Conservation (phyloP, 23 tunicate species). For the Styela clava region DNA sequence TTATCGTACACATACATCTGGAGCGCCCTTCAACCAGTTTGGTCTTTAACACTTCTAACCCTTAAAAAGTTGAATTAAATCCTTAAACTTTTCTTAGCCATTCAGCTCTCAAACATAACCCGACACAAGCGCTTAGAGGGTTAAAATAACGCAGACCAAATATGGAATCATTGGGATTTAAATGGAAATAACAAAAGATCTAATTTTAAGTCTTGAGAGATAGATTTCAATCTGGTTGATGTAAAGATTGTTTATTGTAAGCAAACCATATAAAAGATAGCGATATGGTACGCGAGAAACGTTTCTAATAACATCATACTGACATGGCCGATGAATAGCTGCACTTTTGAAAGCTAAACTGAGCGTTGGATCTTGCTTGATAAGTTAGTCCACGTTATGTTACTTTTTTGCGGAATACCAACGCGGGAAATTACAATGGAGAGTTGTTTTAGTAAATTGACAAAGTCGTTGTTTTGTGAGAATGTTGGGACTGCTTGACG, state of each 20-base stretch:
- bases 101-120: too few species aligned
- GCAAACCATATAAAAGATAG: neutral
- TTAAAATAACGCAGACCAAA: too few species aligned
- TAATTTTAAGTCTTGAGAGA: neutral
- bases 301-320: too few species aligned
- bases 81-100: too few species aligned
- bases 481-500: neutral
- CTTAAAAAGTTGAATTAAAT: too few species aligned
- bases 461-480: neutral
- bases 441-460: neutral
- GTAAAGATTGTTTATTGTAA: neutral
- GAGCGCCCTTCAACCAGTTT: too few species aligned
- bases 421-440: neutral
- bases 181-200: neutral
- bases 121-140: too few species aligned
- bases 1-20: too few species aligned
- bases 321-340: too few species aligned
- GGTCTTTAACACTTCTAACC: too few species aligned
- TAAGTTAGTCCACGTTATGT: neutral
- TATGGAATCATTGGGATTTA: neutral
- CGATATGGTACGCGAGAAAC: too few species aligned
- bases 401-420: neutral
- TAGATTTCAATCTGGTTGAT: neutral
- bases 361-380: neutral
- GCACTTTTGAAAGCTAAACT: too few species aligned